Conservation (phyloP, 2,797 vertebrate species). For the Bucorvus abyssinicus region DNA sequence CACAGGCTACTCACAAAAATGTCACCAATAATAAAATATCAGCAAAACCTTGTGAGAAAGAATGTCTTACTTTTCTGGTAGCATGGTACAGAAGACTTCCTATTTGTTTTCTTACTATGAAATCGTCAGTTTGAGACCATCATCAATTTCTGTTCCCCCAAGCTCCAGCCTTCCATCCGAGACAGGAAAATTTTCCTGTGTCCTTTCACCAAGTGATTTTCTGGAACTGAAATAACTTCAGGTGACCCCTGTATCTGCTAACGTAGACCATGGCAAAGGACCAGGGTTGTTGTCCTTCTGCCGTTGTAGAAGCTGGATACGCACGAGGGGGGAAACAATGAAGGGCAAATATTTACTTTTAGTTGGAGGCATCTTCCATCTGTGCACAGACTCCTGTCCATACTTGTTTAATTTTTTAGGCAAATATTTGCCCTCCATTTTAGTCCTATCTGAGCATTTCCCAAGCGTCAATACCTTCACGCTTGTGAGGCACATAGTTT, state of each 20-base stretch:
- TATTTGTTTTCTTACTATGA: neutral
- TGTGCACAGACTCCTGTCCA: neutral
- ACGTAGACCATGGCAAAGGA: neutral
- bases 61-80: neutral
- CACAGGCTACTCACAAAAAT: neutral
- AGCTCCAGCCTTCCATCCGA: neutral
- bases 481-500: neutral
- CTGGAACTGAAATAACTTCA: neutral
- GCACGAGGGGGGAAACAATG: rapidly evolving
- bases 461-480: neutral
- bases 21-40: neutral
- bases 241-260: neutral
- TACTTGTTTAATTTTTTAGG: neutral
- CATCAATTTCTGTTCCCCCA: neutral
- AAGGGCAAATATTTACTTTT: neutral
- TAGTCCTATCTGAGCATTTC: neutral
- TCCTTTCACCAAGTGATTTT: neutral
- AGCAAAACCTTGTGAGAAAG: neutral
- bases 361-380: neutral
- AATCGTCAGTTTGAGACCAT: neutral
- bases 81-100: neutral
- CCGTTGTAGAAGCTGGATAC: neutral
- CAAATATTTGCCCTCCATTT: neutral
- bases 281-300: neutral
- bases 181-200: neutral